Base-by-base conservation (phyloP, 2,113 vertebrate genomes). In the Hystrix brachyura region DNA sequence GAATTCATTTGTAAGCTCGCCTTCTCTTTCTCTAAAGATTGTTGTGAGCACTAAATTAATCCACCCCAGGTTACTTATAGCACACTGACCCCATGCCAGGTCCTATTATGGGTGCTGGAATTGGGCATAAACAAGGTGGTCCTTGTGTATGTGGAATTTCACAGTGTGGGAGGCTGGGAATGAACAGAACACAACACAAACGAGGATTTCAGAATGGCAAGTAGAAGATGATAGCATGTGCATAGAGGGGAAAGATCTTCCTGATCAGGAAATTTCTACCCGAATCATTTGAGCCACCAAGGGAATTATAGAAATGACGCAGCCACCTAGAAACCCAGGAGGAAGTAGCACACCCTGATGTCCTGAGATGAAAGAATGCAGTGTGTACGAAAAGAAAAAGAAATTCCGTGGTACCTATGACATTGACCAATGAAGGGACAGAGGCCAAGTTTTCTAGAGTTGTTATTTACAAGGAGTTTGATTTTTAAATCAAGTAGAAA, bases 1-100 rank as follows among this genome's bases (percentile, higher is more conserved):
- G 92, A 88, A 91, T 94, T 95, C 92, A 38, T 76, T 78, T 88
- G 62, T 74, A 51, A 94, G 65, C 67, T 79, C 46, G 43, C 92
- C 57, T 74, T 60, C 1, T 53, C 23, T 90, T 94, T 91, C 78
- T 96, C 87, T 76, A 79, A 94, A 96, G 95, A 76, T 7, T 21
- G 71, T 84, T 72, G 29, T 12, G 60, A 80, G 55, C 11, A 55
- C 65, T 51, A 43, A 85, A 91, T 81, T 34, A 92, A 96, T 86
- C 43, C 29, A 43, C 53, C 87, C 60, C n/a, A 67, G 7, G 87
- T 90, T 57, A 55, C 78, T 8, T 19, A 60, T 15, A 10, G n/a
- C 25, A 69, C n/a, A 18, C 32, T 57, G 18, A 38, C 55, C 67
- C n/a, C 2, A 0, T 38, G 27, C 69, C 62, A 60, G 72, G 84